These are phyloP conservation scores for Panthera uncia DNA, from an alignment of 2,113 vertebrate species.

Conservation along the genomic window DNA sequence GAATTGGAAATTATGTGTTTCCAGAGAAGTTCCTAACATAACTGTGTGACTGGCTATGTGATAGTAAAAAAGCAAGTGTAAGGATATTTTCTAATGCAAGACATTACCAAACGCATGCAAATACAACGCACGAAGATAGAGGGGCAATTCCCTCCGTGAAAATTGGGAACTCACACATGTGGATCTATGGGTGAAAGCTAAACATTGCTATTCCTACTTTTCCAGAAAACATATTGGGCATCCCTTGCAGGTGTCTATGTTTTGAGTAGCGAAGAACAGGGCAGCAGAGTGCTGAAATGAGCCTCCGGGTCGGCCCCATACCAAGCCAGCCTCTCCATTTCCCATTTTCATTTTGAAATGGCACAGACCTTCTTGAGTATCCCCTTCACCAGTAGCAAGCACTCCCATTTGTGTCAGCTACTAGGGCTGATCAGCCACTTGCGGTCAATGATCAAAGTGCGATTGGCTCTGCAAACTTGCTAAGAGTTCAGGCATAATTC, in stretches of 20 bases:
- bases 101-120: not conserved
- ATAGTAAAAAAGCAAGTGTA: not conserved
- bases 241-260: not conserved
- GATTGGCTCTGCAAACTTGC: not conserved
- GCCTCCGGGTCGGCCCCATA: not conserved
- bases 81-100: not conserved
- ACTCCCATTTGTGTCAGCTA: no score
- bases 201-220: not conserved
- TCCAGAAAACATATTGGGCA: not conserved
- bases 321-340: no score
- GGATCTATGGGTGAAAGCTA: not conserved
- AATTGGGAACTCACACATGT: not conserved
- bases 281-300: not conserved
- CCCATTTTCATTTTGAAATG: not conserved
- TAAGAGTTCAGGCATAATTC: not conserved
- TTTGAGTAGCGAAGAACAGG: not conserved
- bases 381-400: no score
- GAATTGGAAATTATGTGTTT: conserved; percentile 45
- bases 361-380: not conserved
- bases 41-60: not conserved
- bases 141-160: not conserved
- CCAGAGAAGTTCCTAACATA: conserved; percentile 2
- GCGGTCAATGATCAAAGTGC: no score
- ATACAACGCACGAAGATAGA: not conserved
- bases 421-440: not conserved